These are phyloP conservation scores for Sinodicranocentrus sp. DNA, from an alignment of 2,888 invertebrate species.

Conservation along the genomic window DNA sequence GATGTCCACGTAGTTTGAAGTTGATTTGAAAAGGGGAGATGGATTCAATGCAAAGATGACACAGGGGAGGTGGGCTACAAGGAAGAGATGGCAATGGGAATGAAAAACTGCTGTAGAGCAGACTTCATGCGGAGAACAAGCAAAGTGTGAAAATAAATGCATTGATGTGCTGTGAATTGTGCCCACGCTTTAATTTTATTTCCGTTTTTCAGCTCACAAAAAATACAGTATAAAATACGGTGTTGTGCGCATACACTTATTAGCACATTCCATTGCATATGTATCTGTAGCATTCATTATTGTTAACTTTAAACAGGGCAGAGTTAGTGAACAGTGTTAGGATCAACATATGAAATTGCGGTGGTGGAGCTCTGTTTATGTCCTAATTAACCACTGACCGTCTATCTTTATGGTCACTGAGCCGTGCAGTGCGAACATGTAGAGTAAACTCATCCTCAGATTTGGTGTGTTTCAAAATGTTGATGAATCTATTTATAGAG, in stretches of 20 bases:
- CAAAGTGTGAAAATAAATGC: no score
- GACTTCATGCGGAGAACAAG: no score
- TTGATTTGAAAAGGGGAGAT: neutral
- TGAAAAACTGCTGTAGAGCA: no score
- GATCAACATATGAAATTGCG: neutral
- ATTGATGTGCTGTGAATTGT: no score
- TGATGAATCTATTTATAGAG: neutral
- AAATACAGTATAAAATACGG: neutral
- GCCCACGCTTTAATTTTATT: neutral
- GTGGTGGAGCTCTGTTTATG: neutral
- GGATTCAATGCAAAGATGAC: neutral
- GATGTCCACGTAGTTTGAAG: no score
- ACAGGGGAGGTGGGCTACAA: neutral
- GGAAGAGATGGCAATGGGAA: no score
- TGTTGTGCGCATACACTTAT: neutral
- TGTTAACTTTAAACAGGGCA: neutral
- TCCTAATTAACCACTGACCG: slow-evolving; percentile 44
- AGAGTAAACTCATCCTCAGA: neutral
- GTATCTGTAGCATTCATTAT: neutral
- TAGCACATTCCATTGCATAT: neutral
- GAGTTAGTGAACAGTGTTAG: neutral
- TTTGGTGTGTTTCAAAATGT: neutral
- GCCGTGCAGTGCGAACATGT: neutral
- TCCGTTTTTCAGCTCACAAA: neutral
- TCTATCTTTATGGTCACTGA: slow-evolving; percentile 9